A percentile compares a stretch with the other conserved stretches of the same genome.
These are phyloP conservation scores for Mamestra configurata DNA, from an alignment of 1,140 invertebrate species.

Conservation along the genomic window DNA sequence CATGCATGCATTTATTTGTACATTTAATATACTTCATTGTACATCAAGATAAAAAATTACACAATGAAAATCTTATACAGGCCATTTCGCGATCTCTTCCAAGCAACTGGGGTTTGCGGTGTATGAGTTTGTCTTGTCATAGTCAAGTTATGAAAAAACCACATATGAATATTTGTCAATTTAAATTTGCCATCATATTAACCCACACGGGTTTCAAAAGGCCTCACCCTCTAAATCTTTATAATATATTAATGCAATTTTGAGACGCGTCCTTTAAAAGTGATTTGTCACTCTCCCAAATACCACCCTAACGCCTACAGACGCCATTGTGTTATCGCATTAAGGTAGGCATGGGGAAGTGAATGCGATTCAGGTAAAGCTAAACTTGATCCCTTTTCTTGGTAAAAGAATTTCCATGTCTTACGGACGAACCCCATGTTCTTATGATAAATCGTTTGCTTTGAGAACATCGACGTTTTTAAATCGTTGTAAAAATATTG, in stretches of 20 bases:
- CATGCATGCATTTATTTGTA: too few species aligned
- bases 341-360: constrained; percentile 26
- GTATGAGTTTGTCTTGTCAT: too few species aligned
- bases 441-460: constrained; percentile 33
- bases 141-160: too few species aligned
- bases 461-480: constrained; percentile 41
- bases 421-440: neutral
- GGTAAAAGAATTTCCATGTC: constrained; percentile 69
- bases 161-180: too few species aligned
- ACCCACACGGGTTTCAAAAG: too few species aligned
- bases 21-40: too few species aligned
- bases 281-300: constrained; percentile 19
- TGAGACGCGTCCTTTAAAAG: constrained; percentile 22
- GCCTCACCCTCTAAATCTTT: neutral
- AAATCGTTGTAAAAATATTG: constrained; percentile 48
- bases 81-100: too few species aligned
- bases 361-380: constrained; percentile 62
- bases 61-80: too few species aligned
- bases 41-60: too few species aligned
- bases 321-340: constrained; percentile 33
- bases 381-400: constrained; percentile 60
- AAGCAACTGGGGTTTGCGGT: too few species aligned
- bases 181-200: too few species aligned
- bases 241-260: constrained; percentile 32
- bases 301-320: neutral